Base-by-base conservation (phyloP, 2,797 vertebrate genomes). In the Lithobates pipiens region DNA sequence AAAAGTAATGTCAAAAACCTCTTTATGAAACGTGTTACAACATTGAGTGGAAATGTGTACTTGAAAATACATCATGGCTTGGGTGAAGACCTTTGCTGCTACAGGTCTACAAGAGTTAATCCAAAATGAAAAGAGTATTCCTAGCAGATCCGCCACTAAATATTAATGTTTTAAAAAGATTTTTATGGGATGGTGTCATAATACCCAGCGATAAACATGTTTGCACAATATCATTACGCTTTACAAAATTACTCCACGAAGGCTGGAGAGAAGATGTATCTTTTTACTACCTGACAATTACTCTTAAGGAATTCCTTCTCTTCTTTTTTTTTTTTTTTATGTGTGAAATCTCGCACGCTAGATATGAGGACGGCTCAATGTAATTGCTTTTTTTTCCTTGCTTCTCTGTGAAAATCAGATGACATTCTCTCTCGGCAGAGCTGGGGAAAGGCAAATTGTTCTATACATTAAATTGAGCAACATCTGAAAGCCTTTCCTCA, bases 401-500 rank as follows among this genome's bases (percentile, higher is more conserved):
- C 61, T 25, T 93, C 93, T 93, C 93, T 93, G 90, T 93, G 93
- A 95, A 93, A 94, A 94, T 95, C 94, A 94, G 92, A 95, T 95
- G 94, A 94, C 94, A 95, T 95, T 95, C 95, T 94, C 50, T 95
- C 90, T 92, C 91, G 92, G 91, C 93, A 92, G 93, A 93, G 93
- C 90, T 92, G 93, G 93, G 91, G 90, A 89, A 92, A 93, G 94
- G 92, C 92, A 94, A 95, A 95, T 95, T 94, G 93, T 94, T 94
- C 92, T 95, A 94, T 96, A 95, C 94, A 96, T 97, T 95, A 96
- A 96, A 97, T 96, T 95, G 94, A 93, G 95, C 96, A 97, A 95
- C 96, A 97, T 96, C 95, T 96, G 95, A 96, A 95, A 95, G 96
- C 96, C 95, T 94, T 96, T 50, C 95, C 96, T 96, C 97, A 98